These are phyloP conservation scores for Rana temporaria DNA, from an alignment of 2,113 vertebrate species.

Conservation along the genomic window DNA sequence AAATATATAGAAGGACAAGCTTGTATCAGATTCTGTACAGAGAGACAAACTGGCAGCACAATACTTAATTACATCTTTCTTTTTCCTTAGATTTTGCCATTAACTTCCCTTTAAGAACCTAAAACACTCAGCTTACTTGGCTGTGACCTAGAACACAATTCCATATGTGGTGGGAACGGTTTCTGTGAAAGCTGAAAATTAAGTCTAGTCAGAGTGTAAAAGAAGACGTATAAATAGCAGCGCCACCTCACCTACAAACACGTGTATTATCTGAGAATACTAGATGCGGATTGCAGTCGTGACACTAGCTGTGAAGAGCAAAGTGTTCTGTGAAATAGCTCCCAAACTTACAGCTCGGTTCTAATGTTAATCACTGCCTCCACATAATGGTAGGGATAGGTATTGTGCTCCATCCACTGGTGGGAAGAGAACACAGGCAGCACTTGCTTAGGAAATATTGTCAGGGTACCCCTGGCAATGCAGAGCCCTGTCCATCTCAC, in stretches of 20 bases:
- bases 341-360: not conserved
- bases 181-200: conserved; percentile 24
- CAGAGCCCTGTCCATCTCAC: too few relatives aligned
- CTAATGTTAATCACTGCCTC: not conserved
- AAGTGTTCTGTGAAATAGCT: not conserved
- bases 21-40: not conserved
- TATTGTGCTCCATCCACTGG: too few relatives aligned
- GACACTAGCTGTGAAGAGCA: not conserved
- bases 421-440: too few relatives aligned
- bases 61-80: not conserved
- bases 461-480: too few relatives aligned
- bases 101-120: not conserved
- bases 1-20: not conserved
- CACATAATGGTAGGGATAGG: not conserved
- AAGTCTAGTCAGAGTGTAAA: conserved; percentile 22
- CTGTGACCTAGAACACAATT: not conserved
- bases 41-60: not conserved
- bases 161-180: not conserved
- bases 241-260: conserved; percentile 4
- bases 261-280: conserved; percentile 5
- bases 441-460: too few relatives aligned
- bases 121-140: not conserved
- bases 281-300: not conserved
- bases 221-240: not conserved
- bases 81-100: not conserved